These are phyloP conservation scores for Strix uralensis DNA, from an alignment of 2,113 vertebrate species.

Conservation along the genomic window DNA sequence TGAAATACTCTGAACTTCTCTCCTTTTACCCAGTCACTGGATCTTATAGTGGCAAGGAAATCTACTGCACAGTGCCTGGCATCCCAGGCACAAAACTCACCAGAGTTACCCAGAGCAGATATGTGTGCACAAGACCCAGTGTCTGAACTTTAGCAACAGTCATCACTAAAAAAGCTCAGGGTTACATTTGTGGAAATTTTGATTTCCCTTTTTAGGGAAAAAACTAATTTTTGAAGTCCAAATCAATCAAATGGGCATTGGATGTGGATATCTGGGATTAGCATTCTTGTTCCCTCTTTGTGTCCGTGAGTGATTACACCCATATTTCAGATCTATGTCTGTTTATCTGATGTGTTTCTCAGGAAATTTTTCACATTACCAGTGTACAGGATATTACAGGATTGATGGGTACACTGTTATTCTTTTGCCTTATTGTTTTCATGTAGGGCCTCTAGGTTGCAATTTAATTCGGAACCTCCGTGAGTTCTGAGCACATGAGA, in stretches of 20 bases:
- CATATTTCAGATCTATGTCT: not conserved
- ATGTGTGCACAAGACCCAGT: not conserved
- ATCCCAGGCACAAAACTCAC: not conserved
- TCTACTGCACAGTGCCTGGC: not conserved
- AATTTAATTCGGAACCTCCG: not conserved
- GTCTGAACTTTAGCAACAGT: not conserved
- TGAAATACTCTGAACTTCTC: not conserved
- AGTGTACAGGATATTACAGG: not conserved
- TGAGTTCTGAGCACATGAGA: not conserved
- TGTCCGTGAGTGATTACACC: not conserved
- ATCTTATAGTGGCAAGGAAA: not conserved
- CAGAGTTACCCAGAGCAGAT: fast-evolving
- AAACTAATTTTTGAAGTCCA: not conserved
- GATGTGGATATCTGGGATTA: not conserved
- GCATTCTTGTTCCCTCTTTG: not conserved
- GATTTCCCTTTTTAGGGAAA: not conserved
- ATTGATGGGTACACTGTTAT: not conserved
- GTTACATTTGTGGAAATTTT: not conserved
- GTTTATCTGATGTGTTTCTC: not conserved
- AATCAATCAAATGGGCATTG: not conserved
- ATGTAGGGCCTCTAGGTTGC: not conserved
- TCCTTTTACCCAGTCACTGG: not conserved
- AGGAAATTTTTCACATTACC: not conserved
- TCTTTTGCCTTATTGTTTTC: not conserved
- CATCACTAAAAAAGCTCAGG: not conserved